Evolutionary conservation across 2,888 invertebrate genomes (phyloP).

Genomic region (Byasa hedistus): DNA sequence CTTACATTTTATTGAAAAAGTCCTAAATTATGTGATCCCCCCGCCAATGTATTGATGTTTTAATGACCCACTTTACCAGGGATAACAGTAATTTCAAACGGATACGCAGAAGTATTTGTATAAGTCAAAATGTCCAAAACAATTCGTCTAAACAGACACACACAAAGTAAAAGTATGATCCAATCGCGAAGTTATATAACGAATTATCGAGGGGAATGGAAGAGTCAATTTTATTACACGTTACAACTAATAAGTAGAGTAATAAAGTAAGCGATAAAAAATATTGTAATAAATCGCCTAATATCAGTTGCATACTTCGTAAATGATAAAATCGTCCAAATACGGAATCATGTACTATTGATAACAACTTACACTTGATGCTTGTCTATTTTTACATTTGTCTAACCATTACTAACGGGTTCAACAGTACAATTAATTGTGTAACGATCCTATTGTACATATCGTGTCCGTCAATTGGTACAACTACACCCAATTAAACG

Average conservation of each 20-base stretch:
- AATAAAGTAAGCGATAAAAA: conserved; percentile 12
- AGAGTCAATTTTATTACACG: conserved; percentile 12
- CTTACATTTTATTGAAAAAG: no score
- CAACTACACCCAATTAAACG: conserved; percentile 24
- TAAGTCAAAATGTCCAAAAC: no score
- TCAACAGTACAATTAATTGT: conserved; percentile 29
- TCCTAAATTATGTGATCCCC: no score
- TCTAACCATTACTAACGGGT: conserved; percentile 18
- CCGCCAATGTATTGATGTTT: no score
- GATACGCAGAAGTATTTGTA: no score
- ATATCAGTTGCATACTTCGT: not conserved
- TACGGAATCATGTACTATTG: not conserved
- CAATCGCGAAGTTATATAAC: no score
- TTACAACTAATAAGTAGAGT: conserved; percentile 7
- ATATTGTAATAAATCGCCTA: not conserved
- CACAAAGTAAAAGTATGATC: no score
- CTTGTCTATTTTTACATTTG: conserved; percentile 21
- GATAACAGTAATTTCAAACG: no score
- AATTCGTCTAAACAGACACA: no score
- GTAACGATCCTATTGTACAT: conserved; percentile 12
- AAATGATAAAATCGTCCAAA: no score
- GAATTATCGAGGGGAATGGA: not conserved
- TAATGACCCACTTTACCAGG: no score
- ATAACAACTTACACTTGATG: not conserved
- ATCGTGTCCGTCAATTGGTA: conserved; percentile 25